phyloP scores from a whole-genome alignment of 2,797 vertebrate species.

The Geranospiza caerulescens region DNA sequence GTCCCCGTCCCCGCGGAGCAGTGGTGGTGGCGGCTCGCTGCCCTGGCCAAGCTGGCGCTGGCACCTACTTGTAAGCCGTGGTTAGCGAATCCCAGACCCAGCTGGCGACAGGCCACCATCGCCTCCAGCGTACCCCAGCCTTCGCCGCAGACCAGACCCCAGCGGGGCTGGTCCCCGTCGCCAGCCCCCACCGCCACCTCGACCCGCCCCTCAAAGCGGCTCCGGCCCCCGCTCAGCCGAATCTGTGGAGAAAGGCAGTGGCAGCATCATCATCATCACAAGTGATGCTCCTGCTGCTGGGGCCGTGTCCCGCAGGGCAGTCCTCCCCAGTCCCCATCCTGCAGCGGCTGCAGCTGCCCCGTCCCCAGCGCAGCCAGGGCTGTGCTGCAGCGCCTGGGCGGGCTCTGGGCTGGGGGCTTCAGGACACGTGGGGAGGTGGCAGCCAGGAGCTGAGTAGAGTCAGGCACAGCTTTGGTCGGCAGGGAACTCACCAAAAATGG shows the following conservation, averaged over 20 bases:
- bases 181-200: slow-evolving; percentile 80
- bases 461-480: not conserved
- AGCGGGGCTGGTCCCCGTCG: slow-evolving; percentile 77
- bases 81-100: slow-evolving; percentile 94
- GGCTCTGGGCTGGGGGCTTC: not conserved
- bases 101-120: slow-evolving; percentile 92
- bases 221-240: slow-evolving; percentile 89
- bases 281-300: not conserved
- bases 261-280: not conserved
- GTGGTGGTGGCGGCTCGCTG: not conserved
- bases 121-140: slow-evolving; percentile 91
- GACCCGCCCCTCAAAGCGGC: slow-evolving; percentile 89
- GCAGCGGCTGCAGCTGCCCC: not conserved
- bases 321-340: not conserved
- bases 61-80: slow-evolving; percentile 92
- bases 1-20: not conserved
- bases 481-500: not conserved
- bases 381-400: accelerated
- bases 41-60: not conserved
- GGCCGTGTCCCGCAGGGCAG: accelerated
- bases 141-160: slow-evolving; percentile 95
- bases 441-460: not conserved
- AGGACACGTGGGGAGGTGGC: not conserved
- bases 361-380: not conserved
- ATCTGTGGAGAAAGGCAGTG: slow-evolving; percentile 80